Evolutionary conservation across 2,113 vertebrate genomes (phyloP), one percentile per base, ranked within the genome.

Genomic region (Geococcyx californianus): DNA sequence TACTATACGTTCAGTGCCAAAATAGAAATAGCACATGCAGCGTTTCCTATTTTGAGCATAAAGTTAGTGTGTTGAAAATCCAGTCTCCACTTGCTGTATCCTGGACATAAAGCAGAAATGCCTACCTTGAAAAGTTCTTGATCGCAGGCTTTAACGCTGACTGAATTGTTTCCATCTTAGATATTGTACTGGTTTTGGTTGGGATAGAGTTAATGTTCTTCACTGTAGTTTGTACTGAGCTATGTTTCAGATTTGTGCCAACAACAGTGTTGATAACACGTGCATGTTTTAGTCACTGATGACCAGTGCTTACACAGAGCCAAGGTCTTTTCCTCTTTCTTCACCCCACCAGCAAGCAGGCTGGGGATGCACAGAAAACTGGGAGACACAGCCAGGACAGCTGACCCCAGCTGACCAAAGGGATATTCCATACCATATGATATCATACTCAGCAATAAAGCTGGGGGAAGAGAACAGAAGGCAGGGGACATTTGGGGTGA

Each of bases 21-120:
- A 87, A 87, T 19, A 95, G 91, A 95, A 96, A 88, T 88, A 92
- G 80, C 87, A 88, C 59, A 88, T 47, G 79, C 63, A 91, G 66
- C 33, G 1, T 64, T 95, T 84, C 28, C 60, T 92, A 40, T 87
- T 94, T 94, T 80, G 83, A 92, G 88, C 88, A 92, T 44, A 96
- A 66, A 68, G 24, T 31, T 90, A 86, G 86, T 95, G 86, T 93
- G 64, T 67, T 87, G 92, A 83, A 75, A 89, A 96, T 69, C 54
- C 56, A 84, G 80, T 28, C 80, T 87, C 34, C 13, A 52, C 45
- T 93, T 85, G 78, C 67, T 86, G 28, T 67, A 83, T 73, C 40
- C 66, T 72, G 16, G 28, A 38, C 40, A 59, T 45, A 93, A 92
- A 55, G 36, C 52, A 87, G 72, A 93, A 88, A 74, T 72, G 42